These are phyloP conservation scores for Protonemura montana DNA, from an alignment of 2,888 invertebrate species.

Conservation along the genomic window DNA sequence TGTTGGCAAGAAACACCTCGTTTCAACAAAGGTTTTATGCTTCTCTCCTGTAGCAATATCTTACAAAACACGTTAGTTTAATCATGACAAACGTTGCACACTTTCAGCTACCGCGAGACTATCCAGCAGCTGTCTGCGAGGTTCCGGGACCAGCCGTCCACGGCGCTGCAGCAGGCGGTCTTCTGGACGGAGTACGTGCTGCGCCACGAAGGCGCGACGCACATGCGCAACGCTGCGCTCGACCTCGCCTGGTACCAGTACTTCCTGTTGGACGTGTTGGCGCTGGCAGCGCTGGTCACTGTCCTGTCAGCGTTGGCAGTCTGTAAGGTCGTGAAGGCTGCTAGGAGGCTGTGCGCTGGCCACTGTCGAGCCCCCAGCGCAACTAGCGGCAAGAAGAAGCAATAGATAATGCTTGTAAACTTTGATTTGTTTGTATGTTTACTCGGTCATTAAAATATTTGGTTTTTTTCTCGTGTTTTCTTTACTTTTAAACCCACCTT, in stretches of 20 bases:
- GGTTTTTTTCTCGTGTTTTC: too few relatives aligned
- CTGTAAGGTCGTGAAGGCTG: neutral
- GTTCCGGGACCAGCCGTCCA: constrained; percentile 63
- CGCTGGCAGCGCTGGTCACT: neutral
- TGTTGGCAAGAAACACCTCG: too few relatives aligned
- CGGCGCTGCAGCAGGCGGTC: constrained; percentile 57
- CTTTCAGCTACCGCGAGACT: constrained; percentile 42
- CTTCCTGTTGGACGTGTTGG: constrained; percentile 15
- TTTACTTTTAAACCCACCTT: too few relatives aligned
- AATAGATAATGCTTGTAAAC: neutral
- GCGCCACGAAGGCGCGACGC: constrained; percentile 50
- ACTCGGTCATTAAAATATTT: too few relatives aligned
- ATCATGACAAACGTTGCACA: too few relatives aligned
- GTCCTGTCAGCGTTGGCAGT: neutral
- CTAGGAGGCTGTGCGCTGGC: neutral
- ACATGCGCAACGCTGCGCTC: constrained; percentile 39
- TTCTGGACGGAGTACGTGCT: constrained; percentile 50
- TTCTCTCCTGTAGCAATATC: too few relatives aligned
- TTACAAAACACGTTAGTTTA: too few relatives aligned
- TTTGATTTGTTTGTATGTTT: too few relatives aligned
- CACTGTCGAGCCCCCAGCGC: neutral
- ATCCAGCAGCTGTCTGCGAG: constrained; percentile 59
- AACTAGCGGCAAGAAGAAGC: neutral
- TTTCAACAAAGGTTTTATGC: too few relatives aligned
- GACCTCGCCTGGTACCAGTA: constrained; percentile 35